Conservation (phyloP, 2,113 vertebrate species). For the Riparia riparia region DNA sequence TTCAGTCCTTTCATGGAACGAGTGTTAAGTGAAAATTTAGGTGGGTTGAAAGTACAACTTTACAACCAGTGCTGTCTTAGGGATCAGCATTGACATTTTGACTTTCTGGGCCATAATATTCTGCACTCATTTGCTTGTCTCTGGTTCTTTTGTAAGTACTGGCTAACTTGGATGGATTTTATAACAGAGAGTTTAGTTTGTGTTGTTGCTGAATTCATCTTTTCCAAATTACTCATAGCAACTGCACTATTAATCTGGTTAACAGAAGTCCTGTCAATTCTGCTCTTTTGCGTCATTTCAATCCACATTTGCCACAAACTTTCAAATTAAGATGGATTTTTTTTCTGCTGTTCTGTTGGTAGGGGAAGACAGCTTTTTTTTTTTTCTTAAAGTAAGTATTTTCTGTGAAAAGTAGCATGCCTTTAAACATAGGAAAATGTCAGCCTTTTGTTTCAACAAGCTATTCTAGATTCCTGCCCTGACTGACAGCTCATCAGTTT, state of each 20-base stretch:
- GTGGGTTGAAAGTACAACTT: slow-evolving; percentile 71
- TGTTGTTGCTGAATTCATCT: neutral
- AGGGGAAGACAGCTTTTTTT: neutral
- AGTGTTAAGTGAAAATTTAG: slow-evolving; percentile 77
- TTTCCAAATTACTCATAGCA: neutral
- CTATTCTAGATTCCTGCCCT: neutral
- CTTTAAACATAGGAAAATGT: neutral
- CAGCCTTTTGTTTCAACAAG: neutral
- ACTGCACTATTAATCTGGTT: neutral
- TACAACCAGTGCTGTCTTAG: neutral
- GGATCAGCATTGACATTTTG: neutral
- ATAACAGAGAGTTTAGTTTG: neutral
- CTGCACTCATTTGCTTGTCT: neutral
- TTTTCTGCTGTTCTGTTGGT: neutral
- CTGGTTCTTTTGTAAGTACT: neutral
- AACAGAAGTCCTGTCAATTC: neutral
- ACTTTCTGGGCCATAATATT: neutral
- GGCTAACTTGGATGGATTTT: neutral
- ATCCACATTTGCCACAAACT: neutral
- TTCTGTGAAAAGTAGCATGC: neutral
- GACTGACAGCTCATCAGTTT: neutral
- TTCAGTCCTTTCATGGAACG: slow-evolving; percentile 82
- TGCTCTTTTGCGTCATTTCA: neutral
- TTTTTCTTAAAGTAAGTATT: neutral
- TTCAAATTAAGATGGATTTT: neutral